Evolutionary conservation across 2,888 invertebrate genomes (phyloP), one percentile per base, ranked within the genome.

Genomic region (Ophion ellenae): DNA sequence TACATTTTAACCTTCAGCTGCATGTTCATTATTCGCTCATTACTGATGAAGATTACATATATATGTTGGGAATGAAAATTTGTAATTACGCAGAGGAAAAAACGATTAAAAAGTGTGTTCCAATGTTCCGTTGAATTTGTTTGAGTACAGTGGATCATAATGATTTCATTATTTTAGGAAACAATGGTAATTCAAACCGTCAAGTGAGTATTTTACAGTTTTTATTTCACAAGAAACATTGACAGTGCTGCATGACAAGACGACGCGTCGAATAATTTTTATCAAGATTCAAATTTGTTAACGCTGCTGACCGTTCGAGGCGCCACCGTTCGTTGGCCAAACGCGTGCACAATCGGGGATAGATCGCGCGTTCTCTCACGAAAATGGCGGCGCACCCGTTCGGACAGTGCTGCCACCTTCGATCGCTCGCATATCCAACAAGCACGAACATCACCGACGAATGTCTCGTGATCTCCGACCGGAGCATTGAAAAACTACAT

Each of bases 401-500:
- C 47, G 74, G 66, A 40, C 73, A 67, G 73, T 81, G 81, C 81
- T 81, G 81, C 81, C 81, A 57, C 73, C 66, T 57, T 17, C 24
- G 28, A 11, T 3, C 10, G 32, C 53, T 70, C 63, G 17, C 20
- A 63, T 9, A 57, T 67, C 77, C 45, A 69, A 70, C 70, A 32
- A 69, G 36, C 81, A 40, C 57, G 66, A 81, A 67, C 66, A 40
- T 40, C 74, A 24, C 36, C 64, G 73, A 81, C 64, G 80, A 81
- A 67, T 81, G 20, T 75, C 69, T 75, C 75, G 67, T 81, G 67
- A 69, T 69, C 66, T 77, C 67, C 17, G 45, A 73, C 80, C 71
- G 69, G 63, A 77, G 75, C 76, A 73, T 80, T 79, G 85, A 75
- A 69, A 82, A 80, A 57, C 66, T 66, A 80, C 57, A 59, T 66